Conservation (phyloP, 2,888 invertebrate species). For the Mimumesa dahlbomi region DNA sequence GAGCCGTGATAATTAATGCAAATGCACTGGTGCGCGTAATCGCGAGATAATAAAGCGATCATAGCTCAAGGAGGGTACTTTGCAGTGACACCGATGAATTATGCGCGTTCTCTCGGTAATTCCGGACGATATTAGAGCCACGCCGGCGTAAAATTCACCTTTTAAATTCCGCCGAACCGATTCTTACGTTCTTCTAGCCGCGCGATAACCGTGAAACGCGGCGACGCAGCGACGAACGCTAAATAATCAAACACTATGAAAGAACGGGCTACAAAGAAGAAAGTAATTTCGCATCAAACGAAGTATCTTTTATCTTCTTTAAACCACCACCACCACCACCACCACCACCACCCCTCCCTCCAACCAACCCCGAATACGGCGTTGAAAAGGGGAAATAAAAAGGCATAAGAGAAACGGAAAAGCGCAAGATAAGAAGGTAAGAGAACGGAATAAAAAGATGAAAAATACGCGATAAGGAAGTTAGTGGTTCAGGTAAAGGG, state of each 20-base stretch:
- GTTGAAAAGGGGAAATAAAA: neutral
- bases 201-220: no score
- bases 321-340: conserved; percentile 3
- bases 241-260: no score
- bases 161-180: conserved; percentile 1
- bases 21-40: conserved; percentile 59
- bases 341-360: no score
- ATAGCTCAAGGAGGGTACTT: conserved; percentile 47
- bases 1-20: conserved; percentile 60
- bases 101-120: conserved; percentile 41
- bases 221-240: no score
- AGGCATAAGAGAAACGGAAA: neutral
- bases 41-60: conserved; percentile 65
- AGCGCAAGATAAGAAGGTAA: conserved; percentile 1
- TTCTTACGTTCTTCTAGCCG: no score
- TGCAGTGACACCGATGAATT: conserved; percentile 46
- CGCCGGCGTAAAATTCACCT: conserved; percentile 24
- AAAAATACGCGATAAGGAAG: neutral
- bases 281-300: no score
- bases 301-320: neutral
- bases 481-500: neutral
- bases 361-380: no score
- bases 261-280: no score
- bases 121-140: conserved; percentile 45
- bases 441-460: conserved; percentile 6